Evolutionary conservation across 2,113 vertebrate species (phyloP).

Genomic region (Pollimyrus isidori): DNA sequence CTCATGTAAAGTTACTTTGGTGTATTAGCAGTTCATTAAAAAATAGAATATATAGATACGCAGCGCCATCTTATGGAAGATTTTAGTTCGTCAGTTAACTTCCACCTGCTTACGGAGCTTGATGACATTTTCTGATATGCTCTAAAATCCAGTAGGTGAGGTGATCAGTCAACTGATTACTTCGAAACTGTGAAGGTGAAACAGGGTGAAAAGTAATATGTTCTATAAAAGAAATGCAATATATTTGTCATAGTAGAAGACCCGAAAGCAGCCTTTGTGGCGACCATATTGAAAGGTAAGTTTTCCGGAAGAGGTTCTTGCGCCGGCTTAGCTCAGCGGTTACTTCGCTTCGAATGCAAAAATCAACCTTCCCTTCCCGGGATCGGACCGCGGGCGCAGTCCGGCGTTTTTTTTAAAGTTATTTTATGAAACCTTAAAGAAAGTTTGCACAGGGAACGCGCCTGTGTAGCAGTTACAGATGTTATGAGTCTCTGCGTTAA

Average conservation of each 20-base stretch:
- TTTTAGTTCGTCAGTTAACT: not conserved
- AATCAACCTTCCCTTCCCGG: accelerated
- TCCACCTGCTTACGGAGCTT: not conserved
- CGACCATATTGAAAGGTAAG: not conserved
- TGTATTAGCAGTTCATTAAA: not conserved
- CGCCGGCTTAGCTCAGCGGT: not conserved
- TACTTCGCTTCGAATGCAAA: not conserved
- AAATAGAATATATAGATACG: not conserved
- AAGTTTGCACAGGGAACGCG: not conserved
- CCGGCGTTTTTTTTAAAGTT: not conserved
- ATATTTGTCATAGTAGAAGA: not conserved
- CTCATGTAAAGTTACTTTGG: not conserved
- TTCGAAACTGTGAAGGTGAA: not conserved
- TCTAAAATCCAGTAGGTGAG: not conserved
- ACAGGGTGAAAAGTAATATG: not conserved
- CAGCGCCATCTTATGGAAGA: constrained; percentile 11
- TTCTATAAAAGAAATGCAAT: not conserved
- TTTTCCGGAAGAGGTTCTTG: accelerated
- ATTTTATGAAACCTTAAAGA: not conserved
- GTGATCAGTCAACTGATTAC: not conserved
- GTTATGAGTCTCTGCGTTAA: not conserved
- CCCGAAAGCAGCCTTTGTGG: not conserved
- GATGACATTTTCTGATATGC: not conserved
- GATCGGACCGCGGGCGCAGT: not conserved
- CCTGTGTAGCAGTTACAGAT: not conserved